A percentile compares a stretch with the other conserved stretches of the same genome.
These are phyloP conservation scores for Lycopodina hypogea DNA, from an alignment of 37 sponge, comb jelly and placozoan genomes.

Conservation along the genomic window DNA sequence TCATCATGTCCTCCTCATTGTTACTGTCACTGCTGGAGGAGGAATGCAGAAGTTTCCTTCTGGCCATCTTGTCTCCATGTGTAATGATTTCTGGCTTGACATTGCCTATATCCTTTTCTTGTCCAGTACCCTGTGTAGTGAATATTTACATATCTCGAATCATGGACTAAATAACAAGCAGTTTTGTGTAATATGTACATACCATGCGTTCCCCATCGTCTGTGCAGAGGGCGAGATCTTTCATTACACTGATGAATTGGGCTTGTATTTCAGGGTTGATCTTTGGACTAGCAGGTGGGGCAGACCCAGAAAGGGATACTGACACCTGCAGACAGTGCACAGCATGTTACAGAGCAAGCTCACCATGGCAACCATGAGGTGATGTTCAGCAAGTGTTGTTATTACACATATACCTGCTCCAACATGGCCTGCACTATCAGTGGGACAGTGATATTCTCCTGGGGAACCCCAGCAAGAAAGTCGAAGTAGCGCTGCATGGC, in stretches of 20 bases:
- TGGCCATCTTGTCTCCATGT: neutral
- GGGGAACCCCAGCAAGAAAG: slow-evolving; percentile 60
- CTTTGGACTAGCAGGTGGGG: neutral
- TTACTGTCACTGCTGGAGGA: neutral
- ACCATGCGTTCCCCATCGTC: neutral
- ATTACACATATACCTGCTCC: slow-evolving; percentile 74
- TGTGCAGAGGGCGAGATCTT: neutral
- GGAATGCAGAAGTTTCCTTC: neutral
- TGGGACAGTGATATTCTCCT: slow-evolving; percentile 55
- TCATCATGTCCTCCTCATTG: neutral
- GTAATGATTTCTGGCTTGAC: neutral
- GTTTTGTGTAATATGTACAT: too few relatives aligned
- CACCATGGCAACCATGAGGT: too few relatives aligned
- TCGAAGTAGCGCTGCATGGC: slow-evolving; percentile 66
- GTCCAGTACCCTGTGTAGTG: neutral
- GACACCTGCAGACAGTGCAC: neutral
- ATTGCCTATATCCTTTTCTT: neutral
- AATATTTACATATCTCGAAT: too few relatives aligned
- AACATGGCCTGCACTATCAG: slow-evolving; percentile 74
- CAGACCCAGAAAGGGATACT: neutral
- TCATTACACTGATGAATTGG: neutral
- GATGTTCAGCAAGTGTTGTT: too few relatives aligned
- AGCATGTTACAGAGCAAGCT: too few relatives aligned
- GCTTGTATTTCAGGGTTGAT: neutral
- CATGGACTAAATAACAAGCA: too few relatives aligned